These are phyloP conservation scores for Zeugodacus cucurbitae DNA, from an alignment of 1,140 invertebrate genomes.

Conservation along the genomic window DNA sequence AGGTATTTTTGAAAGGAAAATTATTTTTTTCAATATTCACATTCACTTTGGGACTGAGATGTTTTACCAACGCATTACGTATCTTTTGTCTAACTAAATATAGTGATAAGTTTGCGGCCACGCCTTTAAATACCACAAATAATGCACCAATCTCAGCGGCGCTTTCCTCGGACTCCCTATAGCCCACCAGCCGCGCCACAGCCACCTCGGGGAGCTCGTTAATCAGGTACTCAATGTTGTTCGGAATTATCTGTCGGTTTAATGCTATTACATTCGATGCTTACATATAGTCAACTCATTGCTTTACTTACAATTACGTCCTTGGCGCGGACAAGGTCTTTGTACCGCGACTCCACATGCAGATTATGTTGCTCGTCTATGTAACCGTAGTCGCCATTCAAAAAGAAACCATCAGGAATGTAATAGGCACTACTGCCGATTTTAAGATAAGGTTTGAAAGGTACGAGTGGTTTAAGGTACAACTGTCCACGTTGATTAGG, in stretches of 20 bases:
- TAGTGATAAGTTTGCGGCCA: not conserved
- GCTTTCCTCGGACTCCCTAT: not conserved
- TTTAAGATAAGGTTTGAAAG: slow-evolving; percentile 1
- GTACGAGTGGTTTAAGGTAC: not conserved
- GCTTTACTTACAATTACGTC: slow-evolving; percentile 22
- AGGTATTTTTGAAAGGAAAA: not conserved
- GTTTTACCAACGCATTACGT: not conserved
- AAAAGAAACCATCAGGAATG: slow-evolving; percentile 7
- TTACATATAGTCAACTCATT: not conserved
- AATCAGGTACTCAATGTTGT: not conserved
- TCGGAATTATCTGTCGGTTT: slow-evolving; percentile 12
- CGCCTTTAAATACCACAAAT: slow-evolving; percentile 21
- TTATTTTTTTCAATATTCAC: not conserved
- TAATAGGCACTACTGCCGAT: slow-evolving; percentile 24
- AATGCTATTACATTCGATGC: not conserved
- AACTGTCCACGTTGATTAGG: slow-evolving; percentile 28
- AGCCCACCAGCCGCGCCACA: not conserved
- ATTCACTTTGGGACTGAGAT: not conserved
- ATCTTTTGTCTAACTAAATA: not conserved
- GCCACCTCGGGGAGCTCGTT: not conserved
- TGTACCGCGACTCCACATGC: slow-evolving; percentile 30
- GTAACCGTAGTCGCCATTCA: slow-evolving; percentile 40
- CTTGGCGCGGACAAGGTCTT: slow-evolving; percentile 11
- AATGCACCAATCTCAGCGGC: not conserved
- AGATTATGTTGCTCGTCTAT: slow-evolving; percentile 15